phyloP scores from a whole-genome alignment of 2,113 vertebrate species.

The Manacus vitellinus region DNA sequence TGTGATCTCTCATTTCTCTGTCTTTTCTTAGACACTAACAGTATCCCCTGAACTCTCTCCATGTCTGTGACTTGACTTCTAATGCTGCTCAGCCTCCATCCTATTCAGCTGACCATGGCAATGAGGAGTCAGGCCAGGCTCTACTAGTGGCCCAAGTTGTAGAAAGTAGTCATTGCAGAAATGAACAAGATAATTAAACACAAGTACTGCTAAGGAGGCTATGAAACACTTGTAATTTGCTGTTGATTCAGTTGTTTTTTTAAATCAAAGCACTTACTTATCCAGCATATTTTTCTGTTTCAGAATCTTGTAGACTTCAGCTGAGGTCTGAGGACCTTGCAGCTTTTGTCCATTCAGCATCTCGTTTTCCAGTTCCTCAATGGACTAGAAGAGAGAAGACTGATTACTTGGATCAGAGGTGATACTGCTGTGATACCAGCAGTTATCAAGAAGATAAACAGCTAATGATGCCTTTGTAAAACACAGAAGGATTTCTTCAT shows the following conservation, averaged over 20 bases:
- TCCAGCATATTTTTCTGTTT: slow-evolving; percentile 60
- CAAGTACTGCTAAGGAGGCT: neutral
- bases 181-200: neutral
- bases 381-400: slow-evolving; percentile 73
- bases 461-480: neutral
- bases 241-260: neutral
- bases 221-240: neutral
- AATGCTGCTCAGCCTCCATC: neutral
- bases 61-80: neutral
- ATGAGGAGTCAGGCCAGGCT: neutral
- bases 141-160: neutral
- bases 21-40: neutral
- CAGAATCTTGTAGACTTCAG: slow-evolving; percentile 74
- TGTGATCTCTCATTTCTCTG: neutral
- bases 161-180: neutral
- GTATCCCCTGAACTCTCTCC: neutral
- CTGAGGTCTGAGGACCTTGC: slow-evolving; percentile 85
- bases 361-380: slow-evolving; percentile 84
- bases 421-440: neutral
- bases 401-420: neutral
- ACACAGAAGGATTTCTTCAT: neutral
- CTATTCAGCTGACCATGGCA: neutral
- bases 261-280: slow-evolving; percentile 66
- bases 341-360: slow-evolving; percentile 92
- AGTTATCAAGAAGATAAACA: neutral